Base-by-base conservation (phyloP, 2,113 vertebrate genomes). In the Cercopithecus mona region DNA sequence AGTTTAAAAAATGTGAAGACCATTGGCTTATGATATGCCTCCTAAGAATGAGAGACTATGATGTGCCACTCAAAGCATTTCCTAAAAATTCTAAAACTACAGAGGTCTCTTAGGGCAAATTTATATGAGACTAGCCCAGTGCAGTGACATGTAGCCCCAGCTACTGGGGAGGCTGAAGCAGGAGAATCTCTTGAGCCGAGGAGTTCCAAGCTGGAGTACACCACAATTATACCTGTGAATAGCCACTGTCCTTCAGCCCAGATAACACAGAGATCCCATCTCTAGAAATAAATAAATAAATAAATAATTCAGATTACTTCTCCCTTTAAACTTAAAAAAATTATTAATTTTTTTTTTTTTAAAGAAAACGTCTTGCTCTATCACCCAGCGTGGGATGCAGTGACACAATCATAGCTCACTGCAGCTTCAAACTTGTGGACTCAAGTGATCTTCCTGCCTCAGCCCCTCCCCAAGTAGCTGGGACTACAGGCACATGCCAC, bases 271-370 rank as follows among this genome's bases (percentile, higher is more conserved):
- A 78, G 43, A 48, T 45, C 27, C 14, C 27, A 18, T 78, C 27
- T 78, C 75, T 78, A 45, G 17, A 78, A 75, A 75, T 68, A 68
- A 68, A 68, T 68, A 68, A 35, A 8, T 35, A 59, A 59, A 8
- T 61, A 68, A n/a, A 35, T 43, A 43, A 43, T 40, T 82, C 82
- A 92, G 35, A 55, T 43, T 83, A 11, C 55, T 93, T 94, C 25
- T 96, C 35, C 38, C n/a, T 68, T 66, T 75, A 89, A 84, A 9
- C 38, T 95, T 96, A 89, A 68, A 64, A 64, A 64, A 68, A 68
- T 64, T 30, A 64, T 64, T 64, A 13, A 3, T 64, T 64, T 30
- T 61, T 61, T 27, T 61, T 61, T 27, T 59, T 61, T 61, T 5
- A 5, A 27, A 30, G 27, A 32, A 32, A 64, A 32, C 2, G 27